These are phyloP conservation scores for Ivindomyrus marchei DNA, from an alignment of 2,113 vertebrate species.

Conservation along the genomic window DNA sequence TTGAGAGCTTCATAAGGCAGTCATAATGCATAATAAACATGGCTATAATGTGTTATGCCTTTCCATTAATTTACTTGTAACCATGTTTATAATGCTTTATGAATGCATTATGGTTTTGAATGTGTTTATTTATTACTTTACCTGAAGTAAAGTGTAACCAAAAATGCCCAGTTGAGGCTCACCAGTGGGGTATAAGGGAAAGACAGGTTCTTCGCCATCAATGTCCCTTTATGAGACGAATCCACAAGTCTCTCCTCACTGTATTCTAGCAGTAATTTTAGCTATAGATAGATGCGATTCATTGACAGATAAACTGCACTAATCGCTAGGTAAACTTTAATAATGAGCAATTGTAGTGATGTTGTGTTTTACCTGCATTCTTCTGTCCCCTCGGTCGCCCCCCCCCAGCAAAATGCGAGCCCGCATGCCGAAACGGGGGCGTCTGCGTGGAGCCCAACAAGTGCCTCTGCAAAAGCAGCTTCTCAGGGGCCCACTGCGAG, in stretches of 20 bases:
- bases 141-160: too few species aligned
- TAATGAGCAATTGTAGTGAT: not conserved
- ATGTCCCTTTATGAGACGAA: not conserved
- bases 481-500: constrained; percentile 60
- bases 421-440: constrained; percentile 84
- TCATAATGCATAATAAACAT: too few species aligned
- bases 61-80: too few species aligned
- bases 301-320: not conserved
- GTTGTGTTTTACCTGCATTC: not conserved
- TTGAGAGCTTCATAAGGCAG: not conserved
- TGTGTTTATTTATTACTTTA: too few species aligned
- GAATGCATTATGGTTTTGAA: too few species aligned
- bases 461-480: constrained; percentile 88
- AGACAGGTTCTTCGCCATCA: not conserved
- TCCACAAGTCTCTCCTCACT: not conserved
- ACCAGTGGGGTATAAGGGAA: too few species aligned
- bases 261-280: not conserved
- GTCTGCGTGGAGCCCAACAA: constrained; percentile 89
- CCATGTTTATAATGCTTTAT: too few species aligned
- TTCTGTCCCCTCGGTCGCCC: not conserved
- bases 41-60: too few species aligned
- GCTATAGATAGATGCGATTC: not conserved
- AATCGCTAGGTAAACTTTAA: not conserved
- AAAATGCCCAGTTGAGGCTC: too few species aligned
- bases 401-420: constrained; percentile 86